Evolutionary conservation across 2,113 vertebrate genomes (phyloP).

Genomic region (Cynopterus brachyotis): DNA sequence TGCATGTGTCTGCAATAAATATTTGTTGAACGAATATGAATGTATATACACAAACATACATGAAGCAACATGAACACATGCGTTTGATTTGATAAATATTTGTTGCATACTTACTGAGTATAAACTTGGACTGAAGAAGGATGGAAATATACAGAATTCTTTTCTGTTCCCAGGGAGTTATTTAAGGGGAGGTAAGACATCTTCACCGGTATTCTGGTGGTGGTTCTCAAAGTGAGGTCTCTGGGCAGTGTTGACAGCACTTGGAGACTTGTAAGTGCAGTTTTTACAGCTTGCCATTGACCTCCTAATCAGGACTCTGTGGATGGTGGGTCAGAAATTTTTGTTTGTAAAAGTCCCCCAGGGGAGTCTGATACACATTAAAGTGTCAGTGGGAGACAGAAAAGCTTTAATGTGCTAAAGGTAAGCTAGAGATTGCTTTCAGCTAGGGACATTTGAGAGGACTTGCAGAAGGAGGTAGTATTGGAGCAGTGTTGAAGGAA

Average conservation of each 20-base stretch:
- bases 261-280: background rate
- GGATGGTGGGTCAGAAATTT: background rate
- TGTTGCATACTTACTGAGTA: background rate
- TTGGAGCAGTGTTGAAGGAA: background rate
- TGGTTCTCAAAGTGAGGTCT: background rate
- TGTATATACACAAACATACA: constrained; percentile 49
- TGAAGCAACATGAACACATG: background rate
- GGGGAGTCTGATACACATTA: background rate
- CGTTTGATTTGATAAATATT: constrained; percentile 56
- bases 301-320: background rate
- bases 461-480: background rate
- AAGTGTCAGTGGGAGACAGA: background rate
- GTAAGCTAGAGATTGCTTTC: background rate
- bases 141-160: background rate
- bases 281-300: background rate
- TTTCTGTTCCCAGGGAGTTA: background rate
- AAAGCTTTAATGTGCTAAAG: background rate
- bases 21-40: constrained; percentile 50
- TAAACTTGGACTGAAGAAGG: background rate
- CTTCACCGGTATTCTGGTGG: background rate
- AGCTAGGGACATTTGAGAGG: too few species aligned
- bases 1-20: constrained; percentile 39
- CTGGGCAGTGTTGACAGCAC: background rate
- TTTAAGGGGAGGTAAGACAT: background rate
- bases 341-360: background rate